These are phyloP conservation scores for Xestoiulus laeticollis DNA, from an alignment of 2,888 invertebrate genomes.

Conservation along the genomic window DNA sequence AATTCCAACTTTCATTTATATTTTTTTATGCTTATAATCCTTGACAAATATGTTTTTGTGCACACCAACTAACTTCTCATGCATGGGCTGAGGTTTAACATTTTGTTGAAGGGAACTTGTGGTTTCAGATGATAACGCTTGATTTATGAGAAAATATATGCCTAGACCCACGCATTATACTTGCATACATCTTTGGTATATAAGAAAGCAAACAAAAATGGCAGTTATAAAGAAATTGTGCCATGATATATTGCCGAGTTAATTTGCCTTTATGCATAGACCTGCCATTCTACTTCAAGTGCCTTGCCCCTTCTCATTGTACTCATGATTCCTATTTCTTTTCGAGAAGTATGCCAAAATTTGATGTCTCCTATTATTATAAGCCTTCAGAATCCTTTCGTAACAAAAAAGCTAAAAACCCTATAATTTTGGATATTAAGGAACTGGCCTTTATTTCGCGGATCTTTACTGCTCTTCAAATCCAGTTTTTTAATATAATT, in stretches of 20 bases:
- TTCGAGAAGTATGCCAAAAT: not conserved
- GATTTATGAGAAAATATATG: constrained; percentile 35
- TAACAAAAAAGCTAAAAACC: not conserved
- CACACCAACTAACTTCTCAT: constrained; percentile 35
- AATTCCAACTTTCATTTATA: constrained; percentile 38
- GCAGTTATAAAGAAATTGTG: constrained; percentile 30
- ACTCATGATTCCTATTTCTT: constrained; percentile 21
- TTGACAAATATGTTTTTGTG: constrained; percentile 24
- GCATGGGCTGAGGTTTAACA: constrained; percentile 40
- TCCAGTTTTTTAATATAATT: not conserved
- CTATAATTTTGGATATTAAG: constrained; percentile 31
- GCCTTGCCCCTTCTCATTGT: constrained; percentile 29
- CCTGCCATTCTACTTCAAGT: constrained; percentile 9
- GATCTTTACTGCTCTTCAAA: not conserved
- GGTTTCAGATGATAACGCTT: constrained; percentile 47
- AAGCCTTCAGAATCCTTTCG: not conserved
- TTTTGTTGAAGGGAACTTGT: constrained; percentile 41
- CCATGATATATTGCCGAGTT: constrained; percentile 39
- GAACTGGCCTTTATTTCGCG: not conserved
- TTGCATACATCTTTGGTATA: not conserved
- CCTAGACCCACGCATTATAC: not conserved
- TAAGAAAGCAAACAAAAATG: constrained; percentile 41
- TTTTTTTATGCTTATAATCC: constrained; percentile 3
- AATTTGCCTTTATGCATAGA: constrained; percentile 34
- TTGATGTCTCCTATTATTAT: not conserved